A percentile compares a stretch with the other conserved stretches of the same genome.
Evolutionary conservation across 1,140 invertebrate genomes (phyloP).

Genomic region (Meloidogyne hapla): DNA sequence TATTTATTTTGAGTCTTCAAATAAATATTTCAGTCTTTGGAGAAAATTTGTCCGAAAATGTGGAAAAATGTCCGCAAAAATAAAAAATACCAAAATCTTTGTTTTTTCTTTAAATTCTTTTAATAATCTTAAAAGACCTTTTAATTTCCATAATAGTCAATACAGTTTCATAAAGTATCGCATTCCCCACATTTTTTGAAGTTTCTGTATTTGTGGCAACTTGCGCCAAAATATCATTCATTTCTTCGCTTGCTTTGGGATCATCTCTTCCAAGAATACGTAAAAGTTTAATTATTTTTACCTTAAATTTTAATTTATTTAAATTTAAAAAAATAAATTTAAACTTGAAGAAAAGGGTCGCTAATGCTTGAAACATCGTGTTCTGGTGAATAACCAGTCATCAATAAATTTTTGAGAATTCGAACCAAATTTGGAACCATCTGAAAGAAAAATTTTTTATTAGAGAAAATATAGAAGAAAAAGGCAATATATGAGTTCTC

Average conservation of each 20-base stretch:
- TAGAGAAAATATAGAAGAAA: no score
- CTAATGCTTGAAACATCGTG: slow-evolving; percentile 99
- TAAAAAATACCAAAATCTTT: slow-evolving; percentile 37
- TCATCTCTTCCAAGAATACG: slow-evolving; percentile 93
- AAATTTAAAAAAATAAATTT: slow-evolving; percentile 31
- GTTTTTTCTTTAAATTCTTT: slow-evolving; percentile 74
- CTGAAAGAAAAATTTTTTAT: slow-evolving; percentile 72
- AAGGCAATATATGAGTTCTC: no score
- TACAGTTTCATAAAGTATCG: slow-evolving; percentile 94
- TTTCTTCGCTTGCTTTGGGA: slow-evolving; percentile 91
- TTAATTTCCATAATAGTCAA: slow-evolving; percentile 97
- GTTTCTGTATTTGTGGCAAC: slow-evolving; percentile 93
- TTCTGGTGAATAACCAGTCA: slow-evolving; percentile 97
- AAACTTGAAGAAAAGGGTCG: slow-evolving; percentile 95
- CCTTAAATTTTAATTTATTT: slow-evolving; percentile 68
- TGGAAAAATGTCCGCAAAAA: background rate
- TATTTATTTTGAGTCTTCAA: no score
- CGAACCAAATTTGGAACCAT: slow-evolving; percentile 95
- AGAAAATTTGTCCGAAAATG: background rate
- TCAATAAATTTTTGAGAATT: slow-evolving; percentile 93
- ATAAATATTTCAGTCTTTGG: no score
- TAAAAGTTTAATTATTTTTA: slow-evolving; percentile 90
- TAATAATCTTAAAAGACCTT: slow-evolving; percentile 75
- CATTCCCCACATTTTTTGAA: slow-evolving; percentile 96
- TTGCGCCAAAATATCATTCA: slow-evolving; percentile 99